Evolutionary conservation across 2,888 invertebrate species (phyloP).

Genomic region (Synanthedon andrenaeformis): DNA sequence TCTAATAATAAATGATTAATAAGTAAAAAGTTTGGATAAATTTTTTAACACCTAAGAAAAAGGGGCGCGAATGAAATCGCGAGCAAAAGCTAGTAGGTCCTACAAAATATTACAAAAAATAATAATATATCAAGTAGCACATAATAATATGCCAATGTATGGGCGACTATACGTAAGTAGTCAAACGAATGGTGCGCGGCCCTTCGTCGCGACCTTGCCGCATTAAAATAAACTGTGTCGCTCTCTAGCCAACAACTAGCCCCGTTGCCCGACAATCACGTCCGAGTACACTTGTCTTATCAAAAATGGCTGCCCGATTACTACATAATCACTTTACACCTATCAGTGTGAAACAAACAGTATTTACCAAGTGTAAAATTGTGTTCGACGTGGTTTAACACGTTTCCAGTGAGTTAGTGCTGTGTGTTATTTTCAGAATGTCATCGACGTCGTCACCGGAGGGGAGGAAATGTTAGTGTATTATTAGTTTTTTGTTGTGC

Average conservation of each 20-base stretch:
- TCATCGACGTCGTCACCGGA: slow-evolving; percentile 49
- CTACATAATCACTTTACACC: slow-evolving; percentile 40
- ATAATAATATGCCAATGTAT: not conserved
- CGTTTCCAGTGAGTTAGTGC: slow-evolving; percentile 21
- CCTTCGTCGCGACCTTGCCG: slow-evolving; percentile 50
- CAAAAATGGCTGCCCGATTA: slow-evolving; percentile 65
- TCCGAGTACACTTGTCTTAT: slow-evolving; percentile 43
- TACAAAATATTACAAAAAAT: too few species aligned
- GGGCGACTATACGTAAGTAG: slow-evolving; percentile 24
- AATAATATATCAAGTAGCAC: too few species aligned
- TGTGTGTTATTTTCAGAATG: slow-evolving; percentile 47
- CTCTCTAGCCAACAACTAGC: slow-evolving; percentile 45
- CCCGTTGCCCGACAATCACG: slow-evolving; percentile 26
- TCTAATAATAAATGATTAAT: too few species aligned
- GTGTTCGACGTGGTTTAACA: slow-evolving; percentile 41
- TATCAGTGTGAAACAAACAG: slow-evolving; percentile 36
- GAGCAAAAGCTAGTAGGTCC: too few species aligned
- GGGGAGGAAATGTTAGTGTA: slow-evolving; percentile 57
- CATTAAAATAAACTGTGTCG: slow-evolving; percentile 43
- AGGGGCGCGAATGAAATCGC: too few species aligned
- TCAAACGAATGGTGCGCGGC: slow-evolving; percentile 33
- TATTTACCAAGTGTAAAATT: slow-evolving; percentile 42
- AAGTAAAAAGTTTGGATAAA: too few species aligned
- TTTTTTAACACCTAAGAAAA: too few species aligned
- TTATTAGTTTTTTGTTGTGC: slow-evolving; percentile 21